phyloP scores from a whole-genome alignment of 2,888 invertebrate genomes.

The Parasteatoda lunata region DNA sequence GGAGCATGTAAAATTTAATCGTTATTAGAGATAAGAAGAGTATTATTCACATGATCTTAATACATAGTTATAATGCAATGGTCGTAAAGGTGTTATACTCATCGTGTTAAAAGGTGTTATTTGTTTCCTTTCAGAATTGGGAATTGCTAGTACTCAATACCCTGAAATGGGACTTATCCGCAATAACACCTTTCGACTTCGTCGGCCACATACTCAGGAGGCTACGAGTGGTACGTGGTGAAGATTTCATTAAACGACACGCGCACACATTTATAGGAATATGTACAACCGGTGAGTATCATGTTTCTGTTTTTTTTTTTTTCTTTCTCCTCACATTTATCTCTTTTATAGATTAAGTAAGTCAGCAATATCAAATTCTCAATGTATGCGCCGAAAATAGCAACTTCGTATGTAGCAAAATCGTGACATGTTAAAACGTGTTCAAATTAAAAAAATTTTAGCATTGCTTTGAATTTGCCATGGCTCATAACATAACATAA shows the following conservation, averaged over 20 bases:
- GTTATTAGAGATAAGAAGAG: too few species aligned
- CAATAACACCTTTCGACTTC: conserved; percentile 87
- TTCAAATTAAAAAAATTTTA: too few species aligned
- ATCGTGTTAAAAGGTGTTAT: neutral
- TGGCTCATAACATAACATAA: too few species aligned
- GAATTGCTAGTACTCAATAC: conserved; percentile 85
- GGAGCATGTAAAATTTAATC: too few species aligned
- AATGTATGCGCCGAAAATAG: too few species aligned
- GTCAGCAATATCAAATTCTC: too few species aligned
- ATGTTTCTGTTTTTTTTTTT: neutral
- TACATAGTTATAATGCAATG: too few species aligned
- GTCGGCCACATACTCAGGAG: conserved; percentile 85
- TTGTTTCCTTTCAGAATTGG: conserved; percentile 80
- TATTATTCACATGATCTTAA: too few species aligned
- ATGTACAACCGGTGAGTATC: conserved; percentile 84
- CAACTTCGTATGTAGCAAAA: too few species aligned
- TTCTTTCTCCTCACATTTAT: neutral
- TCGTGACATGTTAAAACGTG: too few species aligned
- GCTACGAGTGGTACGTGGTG: conserved; percentile 77
- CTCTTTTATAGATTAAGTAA: too few species aligned
- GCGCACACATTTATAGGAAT: conserved; percentile 85
- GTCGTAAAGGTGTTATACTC: neutral
- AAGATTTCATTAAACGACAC: conserved; percentile 80
- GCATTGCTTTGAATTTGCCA: too few species aligned
- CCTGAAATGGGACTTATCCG: conserved; percentile 86